Percentiles rank a stretch among this genome's conserved stretches.
Conservation (phyloP, 2,888 invertebrate genomes). For the Aporophyla lueneburgensis region DNA sequence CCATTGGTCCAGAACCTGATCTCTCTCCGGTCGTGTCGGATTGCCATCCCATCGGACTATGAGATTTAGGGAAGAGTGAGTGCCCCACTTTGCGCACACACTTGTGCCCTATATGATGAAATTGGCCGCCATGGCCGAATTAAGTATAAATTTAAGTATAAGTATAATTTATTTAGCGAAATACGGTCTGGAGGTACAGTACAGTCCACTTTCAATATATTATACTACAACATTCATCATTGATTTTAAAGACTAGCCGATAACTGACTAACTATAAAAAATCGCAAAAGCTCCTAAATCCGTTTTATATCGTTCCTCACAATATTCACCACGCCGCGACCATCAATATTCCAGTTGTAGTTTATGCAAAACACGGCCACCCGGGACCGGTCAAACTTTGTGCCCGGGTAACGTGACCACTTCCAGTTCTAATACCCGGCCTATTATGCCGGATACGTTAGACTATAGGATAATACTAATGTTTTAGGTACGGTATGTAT, state of each 20-base stretch:
- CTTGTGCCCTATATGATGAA: too few relatives aligned
- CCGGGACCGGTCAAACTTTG: slow-evolving; percentile 57
- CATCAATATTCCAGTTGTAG: slow-evolving; percentile 71
- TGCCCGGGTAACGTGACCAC: slow-evolving; percentile 55
- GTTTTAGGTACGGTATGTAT: background rate
- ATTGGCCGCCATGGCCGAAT: too few relatives aligned
- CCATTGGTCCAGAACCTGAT: too few relatives aligned
- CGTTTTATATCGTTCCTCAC: slow-evolving; percentile 34
- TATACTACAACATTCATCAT: background rate
- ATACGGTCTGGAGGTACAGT: too few relatives aligned
- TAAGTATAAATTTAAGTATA: too few relatives aligned
- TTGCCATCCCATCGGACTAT: too few relatives aligned
- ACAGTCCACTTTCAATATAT: too few relatives aligned
- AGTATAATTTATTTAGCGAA: too few relatives aligned
- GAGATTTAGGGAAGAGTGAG: too few relatives aligned
- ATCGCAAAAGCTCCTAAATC: background rate
- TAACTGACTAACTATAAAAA: background rate
- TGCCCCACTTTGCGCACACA: too few relatives aligned
- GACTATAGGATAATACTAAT: slow-evolving; percentile 8
- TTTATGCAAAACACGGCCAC: slow-evolving; percentile 71
- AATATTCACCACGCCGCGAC: slow-evolving; percentile 30
- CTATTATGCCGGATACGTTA: slow-evolving; percentile 42
- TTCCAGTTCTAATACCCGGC: slow-evolving; percentile 43
- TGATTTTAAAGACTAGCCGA: background rate
- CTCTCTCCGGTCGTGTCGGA: too few relatives aligned